Evolutionary conservation across 2,888 invertebrate genomes (phyloP).

Genomic region (Rugalucina vietnamica): DNA sequence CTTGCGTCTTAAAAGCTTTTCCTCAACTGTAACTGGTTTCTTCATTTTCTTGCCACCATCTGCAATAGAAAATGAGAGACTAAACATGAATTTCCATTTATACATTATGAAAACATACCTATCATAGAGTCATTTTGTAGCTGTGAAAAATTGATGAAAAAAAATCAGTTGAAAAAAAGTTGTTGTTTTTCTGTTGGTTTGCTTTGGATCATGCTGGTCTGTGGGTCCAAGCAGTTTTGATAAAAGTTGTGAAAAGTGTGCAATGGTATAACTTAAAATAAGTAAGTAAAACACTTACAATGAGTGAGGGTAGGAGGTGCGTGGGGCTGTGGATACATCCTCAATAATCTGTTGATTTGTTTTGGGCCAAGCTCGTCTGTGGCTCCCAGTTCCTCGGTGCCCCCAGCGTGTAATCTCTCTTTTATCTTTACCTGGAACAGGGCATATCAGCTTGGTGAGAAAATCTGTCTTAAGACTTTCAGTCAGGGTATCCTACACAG

Average conservation of each 20-base stretch:
- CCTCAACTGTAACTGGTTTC: neutral
- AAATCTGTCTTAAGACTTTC: no score
- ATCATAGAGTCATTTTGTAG: no score
- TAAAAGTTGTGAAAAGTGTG: no score
- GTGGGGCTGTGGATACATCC: constrained; percentile 42
- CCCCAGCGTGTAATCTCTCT: neutral
- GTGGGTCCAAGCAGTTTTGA: no score
- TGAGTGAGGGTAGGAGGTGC: constrained; percentile 18
- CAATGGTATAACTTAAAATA: no score
- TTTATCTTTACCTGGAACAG: constrained; percentile 20
- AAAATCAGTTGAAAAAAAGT: no score
- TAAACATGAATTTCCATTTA: no score
- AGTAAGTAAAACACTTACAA: constrained; percentile 26
- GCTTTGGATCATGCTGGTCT: no score
- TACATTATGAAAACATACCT: no score
- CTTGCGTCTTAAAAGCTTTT: neutral
- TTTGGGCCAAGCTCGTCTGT: constrained; percentile 5
- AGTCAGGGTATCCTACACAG: no score
- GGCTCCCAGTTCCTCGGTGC: neutral
- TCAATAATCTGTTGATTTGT: constrained; percentile 39
- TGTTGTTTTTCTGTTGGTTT: no score
- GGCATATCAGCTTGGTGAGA: neutral
- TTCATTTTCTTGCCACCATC: neutral
- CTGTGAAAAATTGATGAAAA: no score
- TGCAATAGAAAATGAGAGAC: neutral